These are phyloP conservation scores for Hippocampus guttulatus DNA, from an alignment of 2,113 vertebrate species.

Conservation along the genomic window DNA sequence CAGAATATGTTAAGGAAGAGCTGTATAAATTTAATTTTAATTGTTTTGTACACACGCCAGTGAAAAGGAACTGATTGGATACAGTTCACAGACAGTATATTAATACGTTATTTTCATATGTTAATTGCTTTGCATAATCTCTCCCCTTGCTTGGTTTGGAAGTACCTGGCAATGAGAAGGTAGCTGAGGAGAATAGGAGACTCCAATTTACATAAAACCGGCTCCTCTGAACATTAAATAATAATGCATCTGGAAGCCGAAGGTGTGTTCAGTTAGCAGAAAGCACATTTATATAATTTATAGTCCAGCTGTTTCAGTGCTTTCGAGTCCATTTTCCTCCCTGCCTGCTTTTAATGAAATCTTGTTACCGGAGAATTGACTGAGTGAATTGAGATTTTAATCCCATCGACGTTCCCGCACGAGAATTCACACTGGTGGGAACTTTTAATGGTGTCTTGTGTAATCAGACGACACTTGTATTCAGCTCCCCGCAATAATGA, in stretches of 20 bases:
- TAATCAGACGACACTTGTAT: constrained; percentile 97
- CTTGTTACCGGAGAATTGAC: constrained; percentile 98
- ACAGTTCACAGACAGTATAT: constrained; percentile 99
- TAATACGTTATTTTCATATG: constrained; percentile 99
- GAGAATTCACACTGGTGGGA: constrained; percentile 88
- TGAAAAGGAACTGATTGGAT: constrained; percentile 99
- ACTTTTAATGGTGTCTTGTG: constrained; percentile 88
- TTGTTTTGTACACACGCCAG: constrained; percentile 99
- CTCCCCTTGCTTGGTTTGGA: constrained; percentile 86
- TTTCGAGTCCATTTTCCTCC: constrained; percentile 91
- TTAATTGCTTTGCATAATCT: constrained; percentile 99
- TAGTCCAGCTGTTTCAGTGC: constrained; percentile 98
- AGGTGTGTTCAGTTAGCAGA: constrained; percentile 98
- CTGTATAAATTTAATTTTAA: constrained; percentile 99
- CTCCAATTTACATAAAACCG: constrained; percentile 96
- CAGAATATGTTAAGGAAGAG: constrained; percentile 95
- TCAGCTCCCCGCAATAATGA: constrained; percentile 90
- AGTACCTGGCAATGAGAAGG: constrained; percentile 95
- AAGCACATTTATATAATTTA: constrained; percentile 99
- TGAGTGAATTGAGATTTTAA: constrained; percentile 99
- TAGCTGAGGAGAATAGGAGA: constrained; percentile 85
- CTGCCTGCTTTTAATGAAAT: constrained; percentile 98
- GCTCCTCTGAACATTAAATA: constrained; percentile 98
- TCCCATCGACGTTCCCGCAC: constrained; percentile 89
- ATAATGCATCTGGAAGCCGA: constrained; percentile 94